These are phyloP conservation scores for Linnaemya tessellans DNA, from an alignment of 2,888 invertebrate species.

Conservation along the genomic window DNA sequence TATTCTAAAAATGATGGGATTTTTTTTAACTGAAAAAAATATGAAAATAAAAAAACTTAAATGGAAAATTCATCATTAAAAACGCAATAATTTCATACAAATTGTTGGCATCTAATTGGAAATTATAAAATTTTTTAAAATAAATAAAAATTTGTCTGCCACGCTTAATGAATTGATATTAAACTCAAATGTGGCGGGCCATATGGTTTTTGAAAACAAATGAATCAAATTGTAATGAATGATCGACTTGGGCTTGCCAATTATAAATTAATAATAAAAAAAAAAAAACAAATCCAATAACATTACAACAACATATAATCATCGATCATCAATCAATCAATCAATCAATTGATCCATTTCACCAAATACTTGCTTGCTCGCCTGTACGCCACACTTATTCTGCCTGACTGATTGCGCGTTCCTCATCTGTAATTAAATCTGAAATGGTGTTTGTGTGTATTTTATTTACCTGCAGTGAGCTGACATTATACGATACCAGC, in stretches of 20 bases:
- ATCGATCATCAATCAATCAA: conserved; percentile 29
- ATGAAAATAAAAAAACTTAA: conserved; percentile 11
- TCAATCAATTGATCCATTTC: conserved; percentile 9
- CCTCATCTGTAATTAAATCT: not conserved
- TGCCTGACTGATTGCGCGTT: conserved; percentile 8
- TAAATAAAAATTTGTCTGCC: conserved; percentile 38
- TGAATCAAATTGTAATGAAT: not conserved
- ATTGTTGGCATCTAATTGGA: conserved; percentile 55
- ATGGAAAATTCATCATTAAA: conserved; percentile 50
- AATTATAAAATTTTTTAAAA: conserved; percentile 39
- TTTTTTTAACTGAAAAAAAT: conserved; percentile 9
- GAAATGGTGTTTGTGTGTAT: conserved; percentile 10
- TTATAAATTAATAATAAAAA: conserved; percentile 24
- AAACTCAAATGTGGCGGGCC: conserved; percentile 34
- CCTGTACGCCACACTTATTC: conserved; percentile 12
- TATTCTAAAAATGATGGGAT: conserved; percentile 32
- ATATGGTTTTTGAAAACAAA: conserved; percentile 55
- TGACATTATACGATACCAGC: conserved; percentile 80
- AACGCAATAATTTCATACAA: conserved; percentile 27
- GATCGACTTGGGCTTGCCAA: conserved; percentile 33
- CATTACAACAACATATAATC: conserved; percentile 28
- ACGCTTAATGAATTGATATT: conserved; percentile 49
- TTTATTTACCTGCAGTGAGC: conserved; percentile 75
- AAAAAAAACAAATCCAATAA: conserved; percentile 28
- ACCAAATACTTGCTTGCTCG: conserved; percentile 45